Evolutionary conservation across 2,888 invertebrate genomes (phyloP).

Genomic region (Ophion slaviceki): DNA sequence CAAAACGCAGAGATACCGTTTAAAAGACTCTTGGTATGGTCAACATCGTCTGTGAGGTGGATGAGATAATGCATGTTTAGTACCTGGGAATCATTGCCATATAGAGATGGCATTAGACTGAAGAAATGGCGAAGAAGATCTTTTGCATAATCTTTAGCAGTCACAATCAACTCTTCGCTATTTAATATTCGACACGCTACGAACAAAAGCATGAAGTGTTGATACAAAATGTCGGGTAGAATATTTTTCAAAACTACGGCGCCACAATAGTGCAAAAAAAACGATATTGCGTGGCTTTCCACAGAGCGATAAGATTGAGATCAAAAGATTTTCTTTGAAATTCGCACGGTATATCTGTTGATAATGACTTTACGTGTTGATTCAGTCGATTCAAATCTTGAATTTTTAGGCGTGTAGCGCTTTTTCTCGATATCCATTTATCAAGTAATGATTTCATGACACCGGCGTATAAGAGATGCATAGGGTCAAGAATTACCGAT

Average conservation of each 20-base stretch:
- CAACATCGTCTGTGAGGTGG: constrained; percentile 55
- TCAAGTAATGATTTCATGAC: constrained; percentile 55
- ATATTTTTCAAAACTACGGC: constrained; percentile 55
- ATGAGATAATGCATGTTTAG: constrained; percentile 62
- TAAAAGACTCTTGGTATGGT: constrained; percentile 37
- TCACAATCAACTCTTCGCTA: constrained; percentile 37
- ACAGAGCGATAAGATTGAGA: constrained; percentile 55
- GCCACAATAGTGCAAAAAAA: constrained; percentile 65
- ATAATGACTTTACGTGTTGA: constrained; percentile 41
- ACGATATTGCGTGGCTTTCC: constrained; percentile 71
- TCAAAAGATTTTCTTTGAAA: constrained; percentile 69
- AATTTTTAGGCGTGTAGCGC: constrained; percentile 22
- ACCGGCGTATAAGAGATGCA: constrained; percentile 67
- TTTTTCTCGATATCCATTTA: constrained; percentile 34
- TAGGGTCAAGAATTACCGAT: constrained; percentile 62
- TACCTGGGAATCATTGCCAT: constrained; percentile 53
- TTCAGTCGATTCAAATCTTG: constrained; percentile 27
- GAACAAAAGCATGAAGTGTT: constrained; percentile 65
- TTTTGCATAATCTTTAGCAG: constrained; percentile 45
- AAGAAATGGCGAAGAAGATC: constrained; percentile 52
- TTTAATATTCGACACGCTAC: constrained; percentile 64
- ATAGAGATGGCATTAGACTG: constrained; percentile 48
- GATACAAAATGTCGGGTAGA: constrained; percentile 51
- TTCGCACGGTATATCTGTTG: constrained; percentile 64
- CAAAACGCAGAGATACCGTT: constrained; percentile 56